These are phyloP conservation scores for Paraplagusia blochii DNA, from an alignment of 2,113 vertebrate genomes.

Conservation along the genomic window DNA sequence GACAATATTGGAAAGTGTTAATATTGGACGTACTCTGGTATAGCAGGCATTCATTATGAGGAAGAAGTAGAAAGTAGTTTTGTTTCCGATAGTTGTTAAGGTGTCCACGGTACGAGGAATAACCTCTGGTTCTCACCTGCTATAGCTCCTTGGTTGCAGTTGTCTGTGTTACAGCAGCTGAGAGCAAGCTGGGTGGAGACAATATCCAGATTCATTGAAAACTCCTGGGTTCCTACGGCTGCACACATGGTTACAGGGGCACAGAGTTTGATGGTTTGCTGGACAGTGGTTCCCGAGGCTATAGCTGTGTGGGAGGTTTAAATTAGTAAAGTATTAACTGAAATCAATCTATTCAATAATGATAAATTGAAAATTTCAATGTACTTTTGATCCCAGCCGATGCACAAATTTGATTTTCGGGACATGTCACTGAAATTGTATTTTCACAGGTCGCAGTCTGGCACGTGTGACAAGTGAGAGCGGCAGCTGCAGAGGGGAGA, in stretches of 20 bases:
- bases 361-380: too few relatives aligned
- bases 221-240: not conserved
- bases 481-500: conserved; percentile 6
- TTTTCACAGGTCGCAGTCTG: not conserved
- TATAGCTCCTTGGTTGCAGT: conserved; percentile 6
- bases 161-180: conserved; percentile 9
- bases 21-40: too few relatives aligned
- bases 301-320: not conserved
- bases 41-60: too few relatives aligned
- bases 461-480: conserved; percentile 5
- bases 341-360: too few relatives aligned
- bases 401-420: not conserved
- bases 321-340: not conserved
- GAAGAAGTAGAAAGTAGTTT: too few relatives aligned
- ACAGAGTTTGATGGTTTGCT: conserved; percentile 3
- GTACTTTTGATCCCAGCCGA: not conserved
- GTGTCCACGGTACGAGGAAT: not conserved
- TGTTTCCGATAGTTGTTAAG: too few relatives aligned
- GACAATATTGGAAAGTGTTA: too few relatives aligned
- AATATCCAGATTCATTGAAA: not conserved
- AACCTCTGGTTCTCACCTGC: too few relatives aligned
- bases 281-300: fast-evolving
- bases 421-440: fast-evolving
- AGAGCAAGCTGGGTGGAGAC: not conserved
- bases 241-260: not conserved